phyloP scores from a whole-genome alignment of 2,113 vertebrate genomes.

The Pluvianellus socialis region DNA sequence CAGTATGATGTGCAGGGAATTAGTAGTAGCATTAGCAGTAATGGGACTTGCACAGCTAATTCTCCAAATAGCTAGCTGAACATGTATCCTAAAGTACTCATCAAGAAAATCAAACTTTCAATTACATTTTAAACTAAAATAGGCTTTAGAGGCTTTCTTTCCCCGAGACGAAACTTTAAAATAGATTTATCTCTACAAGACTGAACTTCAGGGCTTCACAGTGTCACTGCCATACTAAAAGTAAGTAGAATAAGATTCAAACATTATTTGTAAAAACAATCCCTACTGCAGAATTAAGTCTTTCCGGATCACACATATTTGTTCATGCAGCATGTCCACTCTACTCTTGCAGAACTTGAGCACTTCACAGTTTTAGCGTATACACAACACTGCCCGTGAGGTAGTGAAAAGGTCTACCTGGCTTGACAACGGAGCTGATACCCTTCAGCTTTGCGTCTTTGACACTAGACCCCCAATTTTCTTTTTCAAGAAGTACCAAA shows the following conservation, averaged over 20 bases:
- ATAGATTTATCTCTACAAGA: not conserved
- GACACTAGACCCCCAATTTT: not conserved
- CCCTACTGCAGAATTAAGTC: not conserved
- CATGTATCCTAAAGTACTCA: not conserved
- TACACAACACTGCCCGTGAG: accelerated
- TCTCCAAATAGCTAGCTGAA: constrained; percentile 17
- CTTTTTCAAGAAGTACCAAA: not conserved
- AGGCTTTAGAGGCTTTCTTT: not conserved
- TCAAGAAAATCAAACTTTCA: not conserved
- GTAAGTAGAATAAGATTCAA: not conserved
- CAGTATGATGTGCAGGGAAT: not conserved
- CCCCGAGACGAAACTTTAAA: not conserved
- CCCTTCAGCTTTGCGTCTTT: not conserved
- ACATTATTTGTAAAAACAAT: not conserved
- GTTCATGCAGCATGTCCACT: not conserved
- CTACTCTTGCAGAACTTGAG: not conserved
- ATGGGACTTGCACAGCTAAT: not conserved
- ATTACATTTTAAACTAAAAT: constrained; percentile 12
- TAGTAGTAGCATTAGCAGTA: constrained; percentile 14
- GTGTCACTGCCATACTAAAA: not conserved
- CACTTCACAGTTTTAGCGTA: not conserved
- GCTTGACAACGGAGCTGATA: not conserved
- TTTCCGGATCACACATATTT: not conserved
- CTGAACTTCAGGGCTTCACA: not conserved
- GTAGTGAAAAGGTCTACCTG: not conserved